phyloP scores from a whole-genome alignment of 1,140 invertebrate genomes.

The Triops longicaudatus region DNA sequence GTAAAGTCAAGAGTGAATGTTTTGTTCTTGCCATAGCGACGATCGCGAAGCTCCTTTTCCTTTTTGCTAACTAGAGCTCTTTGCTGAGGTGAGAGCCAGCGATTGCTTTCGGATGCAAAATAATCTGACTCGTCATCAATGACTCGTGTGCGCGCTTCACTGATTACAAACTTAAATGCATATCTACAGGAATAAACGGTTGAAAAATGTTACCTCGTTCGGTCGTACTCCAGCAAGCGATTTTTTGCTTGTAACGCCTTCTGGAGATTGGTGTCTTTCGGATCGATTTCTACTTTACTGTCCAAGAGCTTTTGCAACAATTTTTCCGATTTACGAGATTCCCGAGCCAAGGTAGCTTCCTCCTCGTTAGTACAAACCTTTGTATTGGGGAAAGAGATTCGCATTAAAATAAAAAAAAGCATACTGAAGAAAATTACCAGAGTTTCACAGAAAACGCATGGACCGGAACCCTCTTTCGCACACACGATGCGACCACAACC shows the following conservation, averaged over 20 bases:
- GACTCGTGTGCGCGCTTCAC: slow-evolving; percentile 74
- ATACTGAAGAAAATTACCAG: slow-evolving; percentile 23
- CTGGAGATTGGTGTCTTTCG: slow-evolving; percentile 39
- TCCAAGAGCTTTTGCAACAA: slow-evolving; percentile 59
- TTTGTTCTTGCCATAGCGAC: slow-evolving; percentile 60
- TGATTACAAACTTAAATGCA: slow-evolving; percentile 35
- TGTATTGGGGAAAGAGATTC: too few relatives aligned
- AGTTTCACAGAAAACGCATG: slow-evolving; percentile 78
- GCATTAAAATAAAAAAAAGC: slow-evolving; percentile 27
- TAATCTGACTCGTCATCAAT: slow-evolving; percentile 95
- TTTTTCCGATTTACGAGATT: slow-evolving; percentile 58
- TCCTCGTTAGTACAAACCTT: slow-evolving; percentile 68
- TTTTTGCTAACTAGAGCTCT: slow-evolving; percentile 57
- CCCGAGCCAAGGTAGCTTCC: slow-evolving; percentile 53
- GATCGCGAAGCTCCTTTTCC: slow-evolving; percentile 56
- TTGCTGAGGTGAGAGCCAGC: slow-evolving; percentile 68
- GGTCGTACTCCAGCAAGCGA: slow-evolving; percentile 75
- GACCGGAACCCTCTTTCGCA: slow-evolving; percentile 89
- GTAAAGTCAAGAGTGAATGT: slow-evolving; percentile 70
- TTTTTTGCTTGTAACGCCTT: slow-evolving; percentile 71
- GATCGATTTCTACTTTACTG: slow-evolving; percentile 9
- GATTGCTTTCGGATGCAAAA: slow-evolving; percentile 64
- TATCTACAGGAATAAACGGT: slow-evolving; percentile 6
- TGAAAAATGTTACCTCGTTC: slow-evolving; percentile 52
- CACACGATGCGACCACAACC: slow-evolving; percentile 92